phyloP scores from a whole-genome alignment of 2,113 vertebrate genomes.

The Nothoprocta pentlandii region DNA sequence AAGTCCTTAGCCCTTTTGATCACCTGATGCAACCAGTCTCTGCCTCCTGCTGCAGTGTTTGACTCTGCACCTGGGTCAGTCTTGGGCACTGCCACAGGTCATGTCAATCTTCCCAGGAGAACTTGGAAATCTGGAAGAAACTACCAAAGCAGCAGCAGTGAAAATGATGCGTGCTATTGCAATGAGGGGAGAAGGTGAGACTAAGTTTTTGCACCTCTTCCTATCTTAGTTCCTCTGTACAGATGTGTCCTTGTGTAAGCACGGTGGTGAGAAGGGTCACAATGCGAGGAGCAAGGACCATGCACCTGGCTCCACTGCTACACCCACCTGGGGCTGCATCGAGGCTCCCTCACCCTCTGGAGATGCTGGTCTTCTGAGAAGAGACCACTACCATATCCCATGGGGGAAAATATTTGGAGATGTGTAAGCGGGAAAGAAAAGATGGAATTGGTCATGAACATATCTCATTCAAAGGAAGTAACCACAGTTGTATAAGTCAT shows the following conservation, averaged over 20 bases:
- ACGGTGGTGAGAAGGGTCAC: background rate
- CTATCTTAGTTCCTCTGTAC: background rate
- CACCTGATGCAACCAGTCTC: background rate
- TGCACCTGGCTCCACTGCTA: too few species aligned
- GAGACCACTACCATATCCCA: background rate
- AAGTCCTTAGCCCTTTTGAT: background rate
- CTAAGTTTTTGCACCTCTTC: background rate
- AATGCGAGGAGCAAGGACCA: background rate
- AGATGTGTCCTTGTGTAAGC: background rate
- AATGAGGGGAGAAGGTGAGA: background rate
- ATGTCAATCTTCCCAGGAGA: background rate
- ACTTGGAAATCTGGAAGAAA: background rate
- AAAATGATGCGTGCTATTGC: background rate
- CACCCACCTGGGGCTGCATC: background rate
- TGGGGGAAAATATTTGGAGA: background rate
- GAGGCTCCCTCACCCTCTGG: background rate
- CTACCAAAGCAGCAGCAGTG: background rate
- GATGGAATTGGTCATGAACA: background rate
- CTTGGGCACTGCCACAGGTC: background rate
- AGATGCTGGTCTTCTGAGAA: background rate
- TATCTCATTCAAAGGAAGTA: background rate
- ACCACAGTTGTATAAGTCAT: background rate
- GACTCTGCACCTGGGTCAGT: background rate
- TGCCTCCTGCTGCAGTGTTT: background rate
- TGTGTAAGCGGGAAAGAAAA: background rate